Evolutionary conservation across 2,113 vertebrate species (phyloP), one percentile per base, ranked within the genome.

Genomic region (Chamaetylas fuelleborni): DNA sequence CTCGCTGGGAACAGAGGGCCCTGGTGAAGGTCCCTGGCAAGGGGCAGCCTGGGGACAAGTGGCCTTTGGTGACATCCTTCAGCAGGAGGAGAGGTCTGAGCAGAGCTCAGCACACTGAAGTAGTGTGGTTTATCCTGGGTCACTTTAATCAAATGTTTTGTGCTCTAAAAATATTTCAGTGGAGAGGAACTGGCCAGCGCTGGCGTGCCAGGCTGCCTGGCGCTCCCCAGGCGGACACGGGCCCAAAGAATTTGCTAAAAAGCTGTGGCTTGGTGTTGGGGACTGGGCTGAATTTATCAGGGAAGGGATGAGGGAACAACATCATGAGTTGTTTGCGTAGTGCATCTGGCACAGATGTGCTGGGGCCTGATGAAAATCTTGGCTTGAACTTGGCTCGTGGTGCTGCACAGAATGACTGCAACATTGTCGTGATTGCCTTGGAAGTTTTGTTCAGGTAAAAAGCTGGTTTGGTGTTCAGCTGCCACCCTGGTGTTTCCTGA

Each of bases 131-230:
- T 73, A 36, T 83, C 54, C 56, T 14, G 56, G 82, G 90, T 70
- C 54, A 26, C 56, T 86, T 67, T 54, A 51, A 77, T 64, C 67
- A 69, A 80, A 78, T 6, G 31, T 34, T 73, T 76, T 36, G 64
- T 62, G 72, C 90, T 83, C 84, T 56, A 25, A 34, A 86, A 79
- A 71, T 82, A 16, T 19, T 51, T 6, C 1, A 16, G 67, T 26
- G 3, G 14, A 42, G n/a, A 5, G 33, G 69, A 11, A 14, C 47
- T 66, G 0, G 4, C 47, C 45, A 19, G 70, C 1, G 1, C 57
- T 8, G 85, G 60, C 4, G 4, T 14, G 16, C 45, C 33, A 36
- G 65, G 77, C 72, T 47, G 90, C 83, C 65, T 33, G 79, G 65
- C 2, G 2, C 45, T 60, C 43, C 29, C 13, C 3, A 56, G 76